These are phyloP conservation scores for Danio choprae DNA, from an alignment of 2,797 vertebrate genomes.

Conservation along the genomic window DNA sequence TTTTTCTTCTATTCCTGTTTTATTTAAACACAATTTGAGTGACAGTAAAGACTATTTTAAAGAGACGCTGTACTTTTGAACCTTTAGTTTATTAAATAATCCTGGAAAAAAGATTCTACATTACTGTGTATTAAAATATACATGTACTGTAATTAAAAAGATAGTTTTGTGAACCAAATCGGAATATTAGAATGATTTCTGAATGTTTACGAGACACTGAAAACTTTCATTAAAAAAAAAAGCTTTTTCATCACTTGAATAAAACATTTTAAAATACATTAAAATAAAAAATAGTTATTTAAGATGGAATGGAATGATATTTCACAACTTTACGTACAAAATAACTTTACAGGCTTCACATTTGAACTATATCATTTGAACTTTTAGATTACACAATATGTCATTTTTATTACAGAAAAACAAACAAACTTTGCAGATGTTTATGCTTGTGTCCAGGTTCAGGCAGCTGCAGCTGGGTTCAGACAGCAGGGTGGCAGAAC, in stretches of 20 bases:
- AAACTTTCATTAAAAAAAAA: not conserved
- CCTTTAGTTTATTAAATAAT: not conserved
- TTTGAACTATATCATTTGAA: too few relatives aligned
- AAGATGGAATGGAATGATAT: too few relatives aligned
- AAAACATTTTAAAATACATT: too few relatives aligned
- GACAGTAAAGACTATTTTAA: not conserved
- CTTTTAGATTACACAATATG: too few relatives aligned
- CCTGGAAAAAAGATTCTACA: not conserved
- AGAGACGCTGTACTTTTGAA: not conserved
- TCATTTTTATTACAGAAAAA: too few relatives aligned
- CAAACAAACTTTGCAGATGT: not conserved
- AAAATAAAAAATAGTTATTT: too few relatives aligned
- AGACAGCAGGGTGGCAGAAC: constrained; percentile 88
- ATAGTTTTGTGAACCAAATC: not conserved
- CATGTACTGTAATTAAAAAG: not conserved
- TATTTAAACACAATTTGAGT: not conserved
- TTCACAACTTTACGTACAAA: too few relatives aligned
- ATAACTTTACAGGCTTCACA: too few relatives aligned
- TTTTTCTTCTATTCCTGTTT: not conserved
- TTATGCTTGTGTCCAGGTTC: constrained; percentile 75
- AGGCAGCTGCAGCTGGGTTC: constrained; percentile 90
- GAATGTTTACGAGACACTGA: not conserved
- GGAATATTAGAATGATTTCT: not conserved
- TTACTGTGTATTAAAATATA: not conserved
- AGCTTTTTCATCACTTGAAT: not conserved